Base-by-base conservation (phyloP, 2,113 vertebrate species). In the Neodon shergylaensis region DNA sequence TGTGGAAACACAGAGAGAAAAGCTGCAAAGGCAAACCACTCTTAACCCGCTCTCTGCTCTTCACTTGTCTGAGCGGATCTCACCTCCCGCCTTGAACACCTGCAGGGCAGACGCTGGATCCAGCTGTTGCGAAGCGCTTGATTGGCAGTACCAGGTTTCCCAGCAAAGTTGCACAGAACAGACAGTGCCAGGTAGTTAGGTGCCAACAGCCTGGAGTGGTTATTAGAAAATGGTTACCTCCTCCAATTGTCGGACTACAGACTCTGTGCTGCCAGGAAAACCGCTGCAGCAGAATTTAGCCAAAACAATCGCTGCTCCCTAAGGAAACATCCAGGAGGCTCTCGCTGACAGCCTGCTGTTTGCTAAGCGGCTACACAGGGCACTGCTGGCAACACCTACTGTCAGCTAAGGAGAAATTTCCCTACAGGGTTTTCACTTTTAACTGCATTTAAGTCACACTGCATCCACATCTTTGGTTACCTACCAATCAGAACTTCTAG, bases 181-280 rank as follows among this genome's bases (percentile, higher is more conserved):
- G 74, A 91, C 66, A 54, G 54, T 78, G 90, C 90, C 94, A 96
- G 66, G 77, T 21, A 86, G 76, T 31, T 39, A 68, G 72, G 72
- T 97, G 96, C 95, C 97, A 97, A 96, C 89, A 96, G 85, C 93
- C 96, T 82, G 66, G 81, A 94, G 93, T 88, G 92, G 26, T 97
- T 97, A 92, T 96, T 96, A 96, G 72, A 92, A 97, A 78, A 94
- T 94, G 87, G 88, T 79, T 94, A 91, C 94, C 3, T 0, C 94
- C 93, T 92, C 87, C 19, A 33, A 63, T 73, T 91, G 66, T 92
- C 90, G 88, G 86, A 85, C 91, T 95, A 39, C 47, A 90, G 66
- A 33, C 72, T 83, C 58, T 77, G 89, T 26, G 42, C 78, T 9
- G 16, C 92, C 94, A 90, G 93, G 47, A 92, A 31, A 92, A 82